Conservation (phyloP, 2,113 vertebrate genomes). For the Nothobranchius furzeri region DNA sequence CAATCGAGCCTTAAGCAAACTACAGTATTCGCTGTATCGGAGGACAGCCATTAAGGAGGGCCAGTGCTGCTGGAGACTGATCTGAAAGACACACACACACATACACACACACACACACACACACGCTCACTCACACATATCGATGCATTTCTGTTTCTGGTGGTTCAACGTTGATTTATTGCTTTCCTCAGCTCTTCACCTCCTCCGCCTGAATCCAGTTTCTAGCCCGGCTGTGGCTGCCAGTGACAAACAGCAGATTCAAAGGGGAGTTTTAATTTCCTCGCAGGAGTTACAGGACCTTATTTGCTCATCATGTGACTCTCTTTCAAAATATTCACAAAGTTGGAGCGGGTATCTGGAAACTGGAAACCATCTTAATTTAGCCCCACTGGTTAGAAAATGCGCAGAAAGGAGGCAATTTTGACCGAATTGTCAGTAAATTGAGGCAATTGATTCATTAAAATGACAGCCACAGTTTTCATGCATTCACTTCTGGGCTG, state of each 20-base stretch:
- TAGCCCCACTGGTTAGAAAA: no score
- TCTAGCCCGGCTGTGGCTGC: no score
- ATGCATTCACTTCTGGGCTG: no score
- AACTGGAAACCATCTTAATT: not conserved
- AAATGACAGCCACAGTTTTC: no score
- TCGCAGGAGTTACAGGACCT: no score
- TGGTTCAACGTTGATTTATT: not conserved
- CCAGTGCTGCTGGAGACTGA: conserved; percentile 81
- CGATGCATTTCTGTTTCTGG: not conserved
- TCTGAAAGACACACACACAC: conserved; percentile 19
- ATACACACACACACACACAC: conserved; percentile 11
- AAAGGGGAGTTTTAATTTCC: no score
- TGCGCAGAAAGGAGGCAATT: no score
- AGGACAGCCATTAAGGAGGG: conserved; percentile 91
- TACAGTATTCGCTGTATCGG: conserved; percentile 83
- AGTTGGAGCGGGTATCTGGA: not conserved
- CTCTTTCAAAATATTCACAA: not conserved
- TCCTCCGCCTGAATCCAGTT: not conserved
- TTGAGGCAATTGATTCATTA: no score
- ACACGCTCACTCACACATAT: not conserved
- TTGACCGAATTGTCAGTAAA: no score
- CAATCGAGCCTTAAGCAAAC: conserved; percentile 93
- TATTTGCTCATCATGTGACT: no score
- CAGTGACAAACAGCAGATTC: no score
- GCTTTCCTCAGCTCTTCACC: not conserved